These are phyloP conservation scores for Megalonaias nervosa DNA, from an alignment of 1,140 invertebrate genomes.

Conservation along the genomic window DNA sequence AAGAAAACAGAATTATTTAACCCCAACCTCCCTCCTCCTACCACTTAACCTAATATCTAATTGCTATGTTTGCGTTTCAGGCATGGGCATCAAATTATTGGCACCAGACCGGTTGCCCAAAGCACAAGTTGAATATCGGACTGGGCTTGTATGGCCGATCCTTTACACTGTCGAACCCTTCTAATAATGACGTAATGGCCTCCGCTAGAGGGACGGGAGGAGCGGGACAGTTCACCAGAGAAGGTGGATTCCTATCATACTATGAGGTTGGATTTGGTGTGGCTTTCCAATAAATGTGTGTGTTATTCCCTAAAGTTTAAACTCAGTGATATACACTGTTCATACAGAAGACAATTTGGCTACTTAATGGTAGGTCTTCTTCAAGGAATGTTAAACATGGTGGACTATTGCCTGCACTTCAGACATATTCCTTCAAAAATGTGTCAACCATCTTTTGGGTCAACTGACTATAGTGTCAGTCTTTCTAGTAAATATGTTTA, in stretches of 20 bases:
- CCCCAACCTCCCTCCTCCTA: too few species aligned
- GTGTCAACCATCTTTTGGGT: background rate
- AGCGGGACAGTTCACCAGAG: constrained; percentile 77
- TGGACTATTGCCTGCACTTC: too few species aligned
- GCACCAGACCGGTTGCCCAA: constrained; percentile 83
- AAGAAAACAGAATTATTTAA: too few species aligned
- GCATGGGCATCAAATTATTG: constrained; percentile 56
- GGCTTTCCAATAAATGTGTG: too few species aligned
- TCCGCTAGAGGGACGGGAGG: constrained; percentile 34
- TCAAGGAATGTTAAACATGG: too few species aligned
- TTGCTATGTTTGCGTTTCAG: constrained; percentile 37
- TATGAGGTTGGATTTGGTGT: constrained; percentile 59
- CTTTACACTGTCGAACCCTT: constrained; percentile 40
- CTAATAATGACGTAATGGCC: constrained; percentile 33
- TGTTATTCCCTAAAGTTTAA: too few species aligned
- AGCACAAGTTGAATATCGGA: constrained; percentile 95
- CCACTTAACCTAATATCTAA: too few species aligned
- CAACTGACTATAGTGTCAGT: background rate
- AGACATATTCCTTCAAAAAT: constrained; percentile 41
- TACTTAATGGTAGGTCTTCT: too few species aligned
- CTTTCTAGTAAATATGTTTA: background rate
- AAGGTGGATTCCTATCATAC: constrained; percentile 49
- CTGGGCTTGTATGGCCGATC: constrained; percentile 78
- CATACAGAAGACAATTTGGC: too few species aligned
- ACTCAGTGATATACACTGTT: too few species aligned